phyloP scores from a whole-genome alignment of 2,113 vertebrate species.

The Verasper variegatus region DNA sequence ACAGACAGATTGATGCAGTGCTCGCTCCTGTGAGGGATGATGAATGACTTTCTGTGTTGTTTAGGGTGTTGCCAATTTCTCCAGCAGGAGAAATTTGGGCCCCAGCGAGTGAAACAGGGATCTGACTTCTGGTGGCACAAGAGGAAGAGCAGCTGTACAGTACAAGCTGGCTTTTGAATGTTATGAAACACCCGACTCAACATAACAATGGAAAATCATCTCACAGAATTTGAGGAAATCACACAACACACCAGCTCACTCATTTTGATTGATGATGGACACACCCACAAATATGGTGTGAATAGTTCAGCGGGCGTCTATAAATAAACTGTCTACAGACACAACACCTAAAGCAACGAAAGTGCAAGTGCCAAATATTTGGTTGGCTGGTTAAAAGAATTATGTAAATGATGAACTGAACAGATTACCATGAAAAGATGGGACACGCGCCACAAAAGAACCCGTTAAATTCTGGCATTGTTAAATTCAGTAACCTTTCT shows the following conservation, averaged over 20 bases:
- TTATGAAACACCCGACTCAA: constrained; percentile 1
- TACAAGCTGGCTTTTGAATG: constrained; percentile 40
- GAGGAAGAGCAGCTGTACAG: constrained; percentile 16
- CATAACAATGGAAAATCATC: constrained; percentile 36
- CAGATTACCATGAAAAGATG: too few species aligned
- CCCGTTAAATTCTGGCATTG: too few species aligned
- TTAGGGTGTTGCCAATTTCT: constrained; percentile 61
- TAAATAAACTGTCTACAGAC: too few species aligned
- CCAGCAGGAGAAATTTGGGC: constrained; percentile 47
- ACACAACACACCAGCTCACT: not conserved
- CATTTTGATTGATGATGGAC: not conserved
- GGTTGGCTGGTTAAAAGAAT: too few species aligned
- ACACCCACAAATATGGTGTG: not conserved
- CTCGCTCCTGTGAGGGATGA: constrained; percentile 69
- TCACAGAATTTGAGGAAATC: not conserved
- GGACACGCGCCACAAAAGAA: too few species aligned
- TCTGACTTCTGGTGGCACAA: constrained; percentile 35
- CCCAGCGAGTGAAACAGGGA: constrained; percentile 29
- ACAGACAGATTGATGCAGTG: constrained; percentile 75
- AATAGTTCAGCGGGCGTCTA: not conserved
- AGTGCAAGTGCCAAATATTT: too few species aligned
- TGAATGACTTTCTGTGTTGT: constrained; percentile 68
- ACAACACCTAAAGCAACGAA: too few species aligned
- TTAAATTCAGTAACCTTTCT: too few species aligned
- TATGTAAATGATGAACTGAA: too few species aligned